Evolutionary conservation across 2,113 vertebrate genomes (phyloP).

Genomic region (Lepidothrix coronata): DNA sequence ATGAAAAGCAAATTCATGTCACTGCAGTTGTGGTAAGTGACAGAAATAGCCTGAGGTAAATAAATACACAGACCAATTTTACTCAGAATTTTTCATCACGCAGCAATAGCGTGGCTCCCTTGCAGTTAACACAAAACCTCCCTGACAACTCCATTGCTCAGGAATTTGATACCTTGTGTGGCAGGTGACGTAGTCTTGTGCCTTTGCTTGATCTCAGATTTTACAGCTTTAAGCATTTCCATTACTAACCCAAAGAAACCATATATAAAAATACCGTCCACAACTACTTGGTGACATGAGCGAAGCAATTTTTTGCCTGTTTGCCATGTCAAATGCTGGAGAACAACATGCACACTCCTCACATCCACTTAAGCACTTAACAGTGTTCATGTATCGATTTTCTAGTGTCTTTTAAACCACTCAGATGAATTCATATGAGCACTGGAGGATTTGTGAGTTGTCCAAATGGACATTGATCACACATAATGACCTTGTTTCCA

Average conservation of each 20-base stretch:
- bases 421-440: constrained; percentile 19
- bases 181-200: background rate
- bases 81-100: background rate
- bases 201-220: background rate
- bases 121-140: background rate
- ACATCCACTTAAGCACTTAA: constrained; percentile 52
- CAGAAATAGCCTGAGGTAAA: constrained; percentile 28
- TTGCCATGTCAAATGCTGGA: background rate
- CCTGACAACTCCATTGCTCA: background rate
- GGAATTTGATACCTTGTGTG: background rate
- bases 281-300: background rate
- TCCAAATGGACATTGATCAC: constrained; percentile 44
- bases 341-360: background rate
- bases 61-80: background rate
- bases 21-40: background rate
- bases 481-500: background rate
- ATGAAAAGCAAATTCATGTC: constrained; percentile 10
- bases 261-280: background rate
- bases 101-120: background rate
- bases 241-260: background rate
- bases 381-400: constrained; percentile 35
- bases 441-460: background rate
- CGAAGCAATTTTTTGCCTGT: background rate
- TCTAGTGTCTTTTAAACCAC: constrained; percentile 12
- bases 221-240: background rate